Conservation (phyloP, 2,888 invertebrate species). For the Leptopilina syphax region DNA sequence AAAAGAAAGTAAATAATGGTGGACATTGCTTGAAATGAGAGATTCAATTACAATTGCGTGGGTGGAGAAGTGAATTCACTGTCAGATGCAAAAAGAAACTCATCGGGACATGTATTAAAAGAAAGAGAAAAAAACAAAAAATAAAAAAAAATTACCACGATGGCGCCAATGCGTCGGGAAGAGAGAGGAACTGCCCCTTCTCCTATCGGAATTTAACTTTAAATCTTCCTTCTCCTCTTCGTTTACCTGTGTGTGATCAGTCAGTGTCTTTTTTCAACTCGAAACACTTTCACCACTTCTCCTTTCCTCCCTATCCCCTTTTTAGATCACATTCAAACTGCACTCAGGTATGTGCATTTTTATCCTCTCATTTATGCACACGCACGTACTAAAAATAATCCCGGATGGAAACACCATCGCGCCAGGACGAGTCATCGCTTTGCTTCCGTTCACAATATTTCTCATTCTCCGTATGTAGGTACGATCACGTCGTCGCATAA, state of each 20-base stretch:
- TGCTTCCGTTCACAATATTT: slow-evolving; percentile 32
- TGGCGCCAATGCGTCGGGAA: slow-evolving; percentile 55
- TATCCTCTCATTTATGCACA: slow-evolving; percentile 69
- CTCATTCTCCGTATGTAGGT: no score
- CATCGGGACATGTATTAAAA: slow-evolving; percentile 36
- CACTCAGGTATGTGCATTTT: slow-evolving; percentile 66
- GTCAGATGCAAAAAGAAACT: slow-evolving; percentile 31
- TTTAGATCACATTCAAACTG: slow-evolving; percentile 33
- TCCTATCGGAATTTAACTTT: neutral
- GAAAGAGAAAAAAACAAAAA: no score
- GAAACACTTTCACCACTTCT: slow-evolving; percentile 51
- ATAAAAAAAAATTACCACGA: slow-evolving; percentile 51
- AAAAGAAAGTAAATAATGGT: slow-evolving; percentile 3
- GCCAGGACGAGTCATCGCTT: slow-evolving; percentile 11
- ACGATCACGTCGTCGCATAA: neutral
- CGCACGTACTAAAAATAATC: slow-evolving; percentile 69
- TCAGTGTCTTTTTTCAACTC: slow-evolving; percentile 29
- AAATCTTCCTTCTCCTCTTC: slow-evolving; percentile 13
- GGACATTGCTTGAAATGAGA: slow-evolving; percentile 19
- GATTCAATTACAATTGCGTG: slow-evolving; percentile 38
- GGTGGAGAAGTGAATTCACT: slow-evolving; percentile 36
- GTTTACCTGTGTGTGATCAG: slow-evolving; percentile 21
- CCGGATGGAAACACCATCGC: slow-evolving; percentile 53
- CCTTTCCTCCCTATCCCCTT: slow-evolving; percentile 1
- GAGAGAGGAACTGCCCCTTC: neutral